Evolutionary conservation across 2,797 vertebrate species (phyloP).

Genomic region (Natrix natrix): DNA sequence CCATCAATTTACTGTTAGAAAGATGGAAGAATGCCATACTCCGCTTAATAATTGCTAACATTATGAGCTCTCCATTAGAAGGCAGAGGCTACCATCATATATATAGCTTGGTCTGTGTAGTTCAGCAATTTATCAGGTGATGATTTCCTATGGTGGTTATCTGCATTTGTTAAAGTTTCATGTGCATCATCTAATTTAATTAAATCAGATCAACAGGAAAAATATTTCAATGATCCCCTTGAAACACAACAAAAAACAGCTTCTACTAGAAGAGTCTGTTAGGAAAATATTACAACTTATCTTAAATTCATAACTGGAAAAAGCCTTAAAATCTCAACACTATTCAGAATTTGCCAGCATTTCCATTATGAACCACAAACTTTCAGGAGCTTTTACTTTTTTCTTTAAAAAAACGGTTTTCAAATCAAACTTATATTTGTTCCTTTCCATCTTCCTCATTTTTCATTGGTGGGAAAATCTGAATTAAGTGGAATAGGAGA

Average conservation of each 20-base stretch:
- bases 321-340: conserved; percentile 54
- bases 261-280: conserved; percentile 55
- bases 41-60: not conserved
- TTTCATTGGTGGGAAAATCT: not conserved
- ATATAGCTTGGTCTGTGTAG: not conserved
- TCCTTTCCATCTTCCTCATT: not conserved
- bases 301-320: conserved; percentile 65
- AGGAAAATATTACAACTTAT: conserved; percentile 62
- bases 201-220: conserved; percentile 48
- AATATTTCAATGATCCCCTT: conserved; percentile 51
- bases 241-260: conserved; percentile 53
- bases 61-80: not conserved
- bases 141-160: not conserved
- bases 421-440: conserved; percentile 46
- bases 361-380: conserved; percentile 68
- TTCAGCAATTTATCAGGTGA: not conserved
- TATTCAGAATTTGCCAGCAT: conserved; percentile 66
- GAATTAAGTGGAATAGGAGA: not conserved
- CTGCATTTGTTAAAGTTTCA: conserved; percentile 3
- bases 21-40: not conserved
- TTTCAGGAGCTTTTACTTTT: conserved; percentile 67
- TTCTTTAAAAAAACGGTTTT: conserved; percentile 62
- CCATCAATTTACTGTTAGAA: not conserved
- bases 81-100: not conserved
- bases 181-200: not conserved